Conservation (phyloP, 1,140 invertebrate genomes). For the Archivesica marissinica region DNA sequence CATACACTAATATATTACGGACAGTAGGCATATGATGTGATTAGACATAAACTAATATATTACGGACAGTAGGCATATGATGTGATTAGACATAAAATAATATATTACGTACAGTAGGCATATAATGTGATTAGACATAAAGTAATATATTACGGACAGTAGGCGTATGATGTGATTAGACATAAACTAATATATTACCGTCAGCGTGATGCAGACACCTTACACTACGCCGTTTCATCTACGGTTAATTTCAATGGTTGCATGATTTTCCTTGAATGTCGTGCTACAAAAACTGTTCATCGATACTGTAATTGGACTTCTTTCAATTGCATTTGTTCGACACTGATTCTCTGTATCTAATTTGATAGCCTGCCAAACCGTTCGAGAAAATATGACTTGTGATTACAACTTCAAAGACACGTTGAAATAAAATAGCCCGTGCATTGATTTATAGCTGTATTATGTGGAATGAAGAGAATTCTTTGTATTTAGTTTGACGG, state of each 20-base stretch:
- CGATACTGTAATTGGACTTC: slow-evolving; percentile 1
- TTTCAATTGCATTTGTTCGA: slow-evolving; percentile 8
- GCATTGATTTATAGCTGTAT: slow-evolving; percentile 24
- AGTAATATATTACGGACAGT: no score
- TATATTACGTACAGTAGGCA: no score
- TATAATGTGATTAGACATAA: no score
- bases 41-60: no score
- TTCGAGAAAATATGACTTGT: slow-evolving; percentile 25
- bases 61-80: no score
- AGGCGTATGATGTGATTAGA: no score
- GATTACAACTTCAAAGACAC: slow-evolving; percentile 13
- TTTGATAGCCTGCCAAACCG: neutral
- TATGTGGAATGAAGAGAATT: neutral
- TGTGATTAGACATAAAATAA: no score
- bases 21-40: no score
- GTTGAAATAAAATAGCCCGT: neutral
- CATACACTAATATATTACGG: no score
- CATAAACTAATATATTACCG: no score
- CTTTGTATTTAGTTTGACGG: slow-evolving; percentile 4
- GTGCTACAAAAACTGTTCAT: neutral
- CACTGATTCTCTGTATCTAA: neutral
- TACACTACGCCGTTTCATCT: slow-evolving; percentile 1
- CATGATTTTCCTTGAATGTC: neutral
- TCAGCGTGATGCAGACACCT: no score
- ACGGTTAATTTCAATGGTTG: neutral